A percentile compares a stretch with the other conserved stretches of the same genome.
Evolutionary conservation across 2,113 vertebrate species (phyloP).

Genomic region (Ovibos moschatus): DNA sequence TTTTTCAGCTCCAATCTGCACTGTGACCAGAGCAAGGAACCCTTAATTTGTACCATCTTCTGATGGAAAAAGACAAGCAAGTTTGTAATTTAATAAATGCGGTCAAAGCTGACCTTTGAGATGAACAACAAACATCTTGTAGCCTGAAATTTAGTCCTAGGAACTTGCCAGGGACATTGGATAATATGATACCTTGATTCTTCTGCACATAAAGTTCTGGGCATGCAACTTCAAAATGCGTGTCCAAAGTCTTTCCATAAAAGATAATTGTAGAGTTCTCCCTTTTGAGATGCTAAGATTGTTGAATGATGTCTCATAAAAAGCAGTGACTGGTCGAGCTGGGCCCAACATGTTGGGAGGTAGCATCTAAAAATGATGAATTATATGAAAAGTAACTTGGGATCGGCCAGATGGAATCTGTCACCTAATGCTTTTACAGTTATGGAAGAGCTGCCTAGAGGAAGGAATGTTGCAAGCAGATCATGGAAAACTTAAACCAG

Average conservation of each 20-base stretch:
- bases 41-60: slow-evolving; percentile 69
- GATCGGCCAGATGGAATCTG: slow-evolving; percentile 38
- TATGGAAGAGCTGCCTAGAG: slow-evolving; percentile 4
- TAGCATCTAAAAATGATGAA: slow-evolving; percentile 46
- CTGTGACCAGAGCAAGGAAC: slow-evolving; percentile 29
- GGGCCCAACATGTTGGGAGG: background rate
- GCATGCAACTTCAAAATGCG: slow-evolving; percentile 16
- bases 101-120: slow-evolving; percentile 67
- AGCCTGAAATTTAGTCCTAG: slow-evolving; percentile 40
- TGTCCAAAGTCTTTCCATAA: slow-evolving; percentile 22
- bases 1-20: slow-evolving; percentile 23
- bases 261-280: slow-evolving; percentile 41
- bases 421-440: background rate
- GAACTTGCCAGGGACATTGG: slow-evolving; percentile 49
- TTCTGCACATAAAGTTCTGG: slow-evolving; percentile 40
- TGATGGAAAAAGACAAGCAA: slow-evolving; percentile 60
- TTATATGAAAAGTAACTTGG: slow-evolving; percentile 37
- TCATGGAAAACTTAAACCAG: slow-evolving; percentile 49
- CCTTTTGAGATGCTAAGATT: slow-evolving; percentile 12
- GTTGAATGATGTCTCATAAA: slow-evolving; percentile 33
- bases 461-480: background rate
- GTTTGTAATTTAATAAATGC: slow-evolving; percentile 57
- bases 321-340: background rate
- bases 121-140: slow-evolving; percentile 60
- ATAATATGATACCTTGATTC: slow-evolving; percentile 61